Percentiles rank a stretch among this genome's conserved stretches.
Conservation (phyloP, 2,888 invertebrate species). For the Eristalis tenax region DNA sequence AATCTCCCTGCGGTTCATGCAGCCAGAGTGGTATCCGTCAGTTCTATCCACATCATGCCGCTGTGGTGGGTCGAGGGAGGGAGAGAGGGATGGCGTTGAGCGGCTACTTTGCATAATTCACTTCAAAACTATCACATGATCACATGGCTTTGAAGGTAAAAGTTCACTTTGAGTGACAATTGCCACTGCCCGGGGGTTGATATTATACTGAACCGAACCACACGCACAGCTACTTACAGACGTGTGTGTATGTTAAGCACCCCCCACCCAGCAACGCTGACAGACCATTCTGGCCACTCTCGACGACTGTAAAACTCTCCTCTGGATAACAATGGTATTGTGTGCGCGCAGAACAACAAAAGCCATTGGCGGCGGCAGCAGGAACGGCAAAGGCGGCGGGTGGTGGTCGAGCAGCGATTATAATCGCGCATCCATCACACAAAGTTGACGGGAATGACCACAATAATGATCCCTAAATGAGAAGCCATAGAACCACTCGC, state of each 20-base stretch:
- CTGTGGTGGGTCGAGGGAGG: neutral
- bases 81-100: neutral
- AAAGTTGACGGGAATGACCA: constrained; percentile 55
- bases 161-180: constrained; percentile 19
- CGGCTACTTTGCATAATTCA: constrained; percentile 64
- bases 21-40: neutral
- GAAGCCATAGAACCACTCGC: neutral
- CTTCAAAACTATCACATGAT: constrained; percentile 40
- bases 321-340: neutral
- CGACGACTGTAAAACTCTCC: neutral
- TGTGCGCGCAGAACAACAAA: constrained; percentile 35
- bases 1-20: constrained; percentile 32
- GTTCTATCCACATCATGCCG: neutral
- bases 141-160: constrained; percentile 27
- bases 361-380: constrained; percentile 21
- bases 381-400: neutral
- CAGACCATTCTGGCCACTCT: neutral
- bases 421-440: constrained; percentile 60
- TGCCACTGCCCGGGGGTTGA: neutral
- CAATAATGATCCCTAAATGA: constrained; percentile 47
- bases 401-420: constrained; percentile 49
- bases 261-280: neutral
- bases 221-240: neutral
- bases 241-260: too few relatives aligned
- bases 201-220: neutral